These are phyloP conservation scores for Champsocephalus esox DNA, from an alignment of 2,797 vertebrate genomes.

Conservation along the genomic window DNA sequence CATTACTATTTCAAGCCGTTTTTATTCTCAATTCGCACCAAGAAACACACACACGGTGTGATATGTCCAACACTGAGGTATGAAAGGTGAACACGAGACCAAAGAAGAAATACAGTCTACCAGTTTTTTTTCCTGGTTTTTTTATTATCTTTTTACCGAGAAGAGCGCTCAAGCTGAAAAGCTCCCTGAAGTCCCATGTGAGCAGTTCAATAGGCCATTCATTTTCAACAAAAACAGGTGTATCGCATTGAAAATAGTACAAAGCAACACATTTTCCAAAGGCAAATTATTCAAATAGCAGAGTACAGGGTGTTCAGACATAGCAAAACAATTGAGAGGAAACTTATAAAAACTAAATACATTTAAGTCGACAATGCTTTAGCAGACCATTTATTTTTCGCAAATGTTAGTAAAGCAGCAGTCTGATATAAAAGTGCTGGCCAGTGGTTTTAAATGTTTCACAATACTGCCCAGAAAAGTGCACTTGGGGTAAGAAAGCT, in stretches of 20 bases:
- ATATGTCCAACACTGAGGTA: background rate
- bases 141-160: constrained; percentile 69
- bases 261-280: constrained; percentile 66
- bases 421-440: constrained; percentile 78
- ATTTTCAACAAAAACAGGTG: constrained; percentile 60
- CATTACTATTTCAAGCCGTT: background rate
- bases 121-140: constrained; percentile 18
- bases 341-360: constrained; percentile 50
- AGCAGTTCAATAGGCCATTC: constrained; percentile 75
- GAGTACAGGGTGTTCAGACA: constrained; percentile 45
- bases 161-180: constrained; percentile 79
- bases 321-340: constrained; percentile 43
- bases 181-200: constrained; percentile 84
- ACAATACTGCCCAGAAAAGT: constrained; percentile 80
- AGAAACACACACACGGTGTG: background rate
- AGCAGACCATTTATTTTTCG: constrained; percentile 52
- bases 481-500: constrained; percentile 84
- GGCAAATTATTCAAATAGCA: constrained; percentile 68
- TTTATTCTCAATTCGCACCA: background rate
- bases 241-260: constrained; percentile 52
- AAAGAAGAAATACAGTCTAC: constrained; percentile 18
- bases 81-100: background rate
- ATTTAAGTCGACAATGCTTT: constrained; percentile 55
- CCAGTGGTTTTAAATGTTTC: constrained; percentile 72
- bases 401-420: constrained; percentile 77